A percentile compares a stretch with the other conserved stretches of the same genome.
Conservation (phyloP, 2,888 invertebrate genomes). For the Galerucella pusilla region DNA sequence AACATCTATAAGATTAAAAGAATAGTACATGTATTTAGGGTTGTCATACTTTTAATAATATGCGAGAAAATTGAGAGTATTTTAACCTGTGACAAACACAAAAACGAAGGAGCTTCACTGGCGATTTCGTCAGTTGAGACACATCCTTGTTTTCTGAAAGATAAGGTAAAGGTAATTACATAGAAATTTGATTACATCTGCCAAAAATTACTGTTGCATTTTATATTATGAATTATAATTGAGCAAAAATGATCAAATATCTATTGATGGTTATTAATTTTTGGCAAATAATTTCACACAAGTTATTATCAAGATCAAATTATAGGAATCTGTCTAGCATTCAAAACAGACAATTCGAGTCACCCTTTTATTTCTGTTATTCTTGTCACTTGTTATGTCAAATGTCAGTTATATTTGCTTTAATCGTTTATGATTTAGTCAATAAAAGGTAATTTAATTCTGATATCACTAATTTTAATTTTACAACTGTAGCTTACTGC, state of each 20-base stretch:
- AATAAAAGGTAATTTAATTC: too few relatives aligned
- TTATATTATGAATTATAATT: too few relatives aligned
- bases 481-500: too few relatives aligned
- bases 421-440: too few relatives aligned
- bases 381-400: too few relatives aligned
- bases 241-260: background rate
- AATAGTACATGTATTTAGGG: conserved; percentile 20
- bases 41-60: background rate
- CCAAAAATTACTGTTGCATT: conserved; percentile 33
- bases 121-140: conserved; percentile 42
- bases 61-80: conserved; percentile 23
- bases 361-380: too few relatives aligned
- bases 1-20: conserved; percentile 63
- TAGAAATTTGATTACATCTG: conserved; percentile 36
- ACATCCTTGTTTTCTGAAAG: conserved; percentile 41
- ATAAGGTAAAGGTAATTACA: conserved; percentile 43
- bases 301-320: conserved; percentile 11
- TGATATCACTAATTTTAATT: too few relatives aligned
- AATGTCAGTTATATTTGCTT: too few relatives aligned
- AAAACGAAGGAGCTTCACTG: conserved; percentile 38
- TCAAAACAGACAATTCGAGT: too few relatives aligned
- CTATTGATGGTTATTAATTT: conserved; percentile 17
- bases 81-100: conserved; percentile 38
- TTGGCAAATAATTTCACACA: conserved; percentile 31
- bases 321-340: background rate